Conservation (phyloP, 2,888 invertebrate genomes). For the Neria commutata region DNA sequence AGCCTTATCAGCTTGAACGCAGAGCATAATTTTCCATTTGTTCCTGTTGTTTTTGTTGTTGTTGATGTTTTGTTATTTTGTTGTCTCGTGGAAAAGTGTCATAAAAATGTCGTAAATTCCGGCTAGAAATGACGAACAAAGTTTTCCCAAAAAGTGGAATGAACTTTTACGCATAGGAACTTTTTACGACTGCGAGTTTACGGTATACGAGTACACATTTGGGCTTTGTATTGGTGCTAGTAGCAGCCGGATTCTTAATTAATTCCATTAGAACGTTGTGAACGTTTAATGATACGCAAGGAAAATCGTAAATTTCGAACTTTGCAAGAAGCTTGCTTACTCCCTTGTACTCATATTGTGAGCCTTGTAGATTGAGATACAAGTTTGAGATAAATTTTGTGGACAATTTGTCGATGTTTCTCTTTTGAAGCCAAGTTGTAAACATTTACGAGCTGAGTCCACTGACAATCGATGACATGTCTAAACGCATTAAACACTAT, state of each 20-base stretch:
- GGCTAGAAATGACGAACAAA: constrained; percentile 31
- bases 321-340: background rate
- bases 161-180: background rate
- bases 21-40: background rate
- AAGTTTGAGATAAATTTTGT: too few relatives aligned
- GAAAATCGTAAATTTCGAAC: background rate
- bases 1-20: background rate
- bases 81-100: constrained; percentile 49
- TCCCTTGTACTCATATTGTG: too few relatives aligned
- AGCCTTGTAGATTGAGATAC: too few relatives aligned
- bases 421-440: too few relatives aligned
- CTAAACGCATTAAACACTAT: too few relatives aligned
- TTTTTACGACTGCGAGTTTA: background rate
- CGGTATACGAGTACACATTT: background rate
- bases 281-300: background rate
- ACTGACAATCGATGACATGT: too few relatives aligned
- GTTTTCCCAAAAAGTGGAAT: constrained; percentile 36
- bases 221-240: background rate
- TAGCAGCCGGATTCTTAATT: background rate
- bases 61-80: constrained; percentile 26
- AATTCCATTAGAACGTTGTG: background rate
- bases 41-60: background rate
- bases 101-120: constrained; percentile 58
- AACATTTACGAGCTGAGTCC: too few relatives aligned
- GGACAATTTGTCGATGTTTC: too few relatives aligned